Base-by-base conservation (phyloP, 23 tunicate species). In the Clavelina lepadiformis region DNA sequence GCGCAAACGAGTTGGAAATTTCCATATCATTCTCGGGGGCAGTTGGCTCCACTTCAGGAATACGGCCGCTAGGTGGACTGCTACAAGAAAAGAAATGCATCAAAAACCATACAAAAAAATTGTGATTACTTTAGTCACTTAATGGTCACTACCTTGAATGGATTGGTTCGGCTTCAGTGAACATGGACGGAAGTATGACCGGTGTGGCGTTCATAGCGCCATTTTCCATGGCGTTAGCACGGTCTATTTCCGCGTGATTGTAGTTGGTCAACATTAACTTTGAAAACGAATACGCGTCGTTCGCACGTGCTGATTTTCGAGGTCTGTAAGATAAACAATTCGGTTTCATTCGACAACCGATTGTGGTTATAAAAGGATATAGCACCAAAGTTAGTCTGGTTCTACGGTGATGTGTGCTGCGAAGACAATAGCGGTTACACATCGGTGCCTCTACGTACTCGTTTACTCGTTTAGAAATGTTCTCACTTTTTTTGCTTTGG, bases 261-360 rank as follows among this genome's bases (percentile, higher is more conserved):
- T 81, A 81, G 51, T 66, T 51, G 35, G 67, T 72, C 56, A 85
- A 44, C 84, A 85, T 85, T 74, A 85, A 72, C 46, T 86, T 79
- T n/a, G 95, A 86, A 65, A 86, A 21, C 8, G 78, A 29, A 55
- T 67, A 72, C 20, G 76, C 86, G 41, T 86, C 95, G n/a, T 77
- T 57, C 20, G 84, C 27, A 5, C 77, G 84, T 20, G 44, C 65
- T 11, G 84, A n/a, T 58, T 78, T 78, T 6, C 76, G 33, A 5
- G 70, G 46, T 56, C 78, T 44, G 22, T 21, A 54, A 20, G 7
- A 7, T 20, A n/a, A 22, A 5, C 73, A 38, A 5, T 33, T 27
- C 13, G 57, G 35, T 28, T 46, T 46, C 59, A 26, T 46, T 18
- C 3, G 34, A 18, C 58, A 30, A 47, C 46, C 46, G 3, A 21